Evolutionary conservation across 2,797 vertebrate genomes (phyloP).

Genomic region (Tarsius wallacei): DNA sequence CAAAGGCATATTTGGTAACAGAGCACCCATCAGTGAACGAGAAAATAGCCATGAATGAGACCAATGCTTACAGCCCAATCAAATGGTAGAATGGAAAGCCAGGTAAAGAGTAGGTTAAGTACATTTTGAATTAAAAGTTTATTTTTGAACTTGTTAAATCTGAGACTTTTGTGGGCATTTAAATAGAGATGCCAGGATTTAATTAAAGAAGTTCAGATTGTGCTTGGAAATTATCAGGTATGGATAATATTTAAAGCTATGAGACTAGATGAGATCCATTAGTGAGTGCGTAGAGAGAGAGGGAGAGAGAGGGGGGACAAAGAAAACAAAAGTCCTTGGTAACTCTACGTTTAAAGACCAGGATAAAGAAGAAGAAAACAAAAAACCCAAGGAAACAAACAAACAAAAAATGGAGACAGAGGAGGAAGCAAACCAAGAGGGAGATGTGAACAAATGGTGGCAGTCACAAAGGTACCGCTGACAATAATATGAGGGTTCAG

Average conservation of each 20-base stretch:
- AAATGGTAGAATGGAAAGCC: not conserved
- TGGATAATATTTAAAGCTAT: not conserved
- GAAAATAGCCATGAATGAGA: not conserved
- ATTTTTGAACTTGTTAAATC: not conserved
- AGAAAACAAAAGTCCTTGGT: not conserved
- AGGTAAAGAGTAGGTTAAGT: not conserved
- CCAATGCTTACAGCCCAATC: not conserved
- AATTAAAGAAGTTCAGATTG: not conserved
- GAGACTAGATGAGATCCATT: not conserved
- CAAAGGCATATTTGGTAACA: not conserved
- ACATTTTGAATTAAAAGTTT: slow-evolving; percentile 17
- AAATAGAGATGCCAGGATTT: not conserved
- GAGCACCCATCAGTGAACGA: not conserved
- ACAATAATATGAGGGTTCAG: not conserved
- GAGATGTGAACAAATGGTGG: not conserved
- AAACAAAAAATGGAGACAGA: not conserved
- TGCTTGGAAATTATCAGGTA: not conserved
- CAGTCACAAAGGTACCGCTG: not conserved
- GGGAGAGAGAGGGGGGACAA: not conserved
- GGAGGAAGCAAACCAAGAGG: not conserved
- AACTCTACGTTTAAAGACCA: not conserved
- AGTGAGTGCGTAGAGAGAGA: not conserved
- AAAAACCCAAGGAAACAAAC: not conserved
- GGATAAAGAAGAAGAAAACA: not conserved
- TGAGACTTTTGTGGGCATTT: not conserved